Base-by-base conservation (phyloP, 1,140 invertebrate species). In the Procambarus clarkii region DNA sequence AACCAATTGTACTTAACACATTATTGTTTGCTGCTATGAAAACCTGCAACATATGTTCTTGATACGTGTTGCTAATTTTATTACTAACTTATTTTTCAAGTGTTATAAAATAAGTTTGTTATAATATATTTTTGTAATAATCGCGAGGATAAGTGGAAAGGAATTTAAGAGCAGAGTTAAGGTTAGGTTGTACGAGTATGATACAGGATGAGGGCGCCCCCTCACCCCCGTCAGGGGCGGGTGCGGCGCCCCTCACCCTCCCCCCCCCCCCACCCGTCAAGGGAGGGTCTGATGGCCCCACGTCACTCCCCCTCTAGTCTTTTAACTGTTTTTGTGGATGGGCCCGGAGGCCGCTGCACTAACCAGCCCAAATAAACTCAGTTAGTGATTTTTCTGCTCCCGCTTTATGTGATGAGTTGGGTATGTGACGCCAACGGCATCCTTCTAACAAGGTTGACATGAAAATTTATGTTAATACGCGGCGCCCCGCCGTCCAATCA, bases 401-500 rank as follows among this genome's bases (percentile, higher is more conserved):
- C 71, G 76, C 8, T 79, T 90, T 78, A 84, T 90, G 80, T 77
- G 71, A 79, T 79, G 81, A 77, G 71, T 78, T 85, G 82, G 82
- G 82, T 84, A 84, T 83, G 88, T 84, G 69, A 77, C 88, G 88
- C 88, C 80, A 13, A 11, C 80, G 71, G 88, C 48, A 46, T 24
- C 34, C 74, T 5, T 11, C 21, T 91, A 91, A 91, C 89, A 84
- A 91, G 89, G 60, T 91, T 91, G 82, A 85, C 58, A 91, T 91
- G 89, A 80, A 91, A 91, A 91, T 91, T 80, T 91, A 91, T 91
- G 89, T 80, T 91, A 91, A 91, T 85, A 58, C 60, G 11, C 81
- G 24, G 45, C 87, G 76, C 64, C 87, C 45, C 60, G 60, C 46
- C 60, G 50, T 79, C 79, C 87, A 88, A 81, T 81, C 87, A 88